Base-by-base conservation (phyloP, 2,113 vertebrate species). In the Sula dactylatra region DNA sequence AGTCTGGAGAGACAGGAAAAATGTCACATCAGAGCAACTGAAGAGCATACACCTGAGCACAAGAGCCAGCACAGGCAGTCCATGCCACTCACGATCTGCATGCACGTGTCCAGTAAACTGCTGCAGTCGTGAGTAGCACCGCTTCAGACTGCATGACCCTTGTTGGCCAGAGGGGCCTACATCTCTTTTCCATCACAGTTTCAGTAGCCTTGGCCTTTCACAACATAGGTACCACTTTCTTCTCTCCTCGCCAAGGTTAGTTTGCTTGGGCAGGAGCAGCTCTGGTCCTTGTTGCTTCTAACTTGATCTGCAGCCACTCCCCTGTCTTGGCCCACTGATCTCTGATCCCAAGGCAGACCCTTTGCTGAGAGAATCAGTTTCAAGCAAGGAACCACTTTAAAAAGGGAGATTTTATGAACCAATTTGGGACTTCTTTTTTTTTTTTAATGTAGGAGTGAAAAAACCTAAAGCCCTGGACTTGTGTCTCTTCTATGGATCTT, bases 71-170 rank as follows among this genome's bases (percentile, higher is more conserved):
- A 16, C 31, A 40, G 34, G 16, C 31, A 61, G 47, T 9, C n/a
- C 32, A 1, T 7, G n/a, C 4, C 70, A 24, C 16, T 34, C 16
- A 0, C 3, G 11, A 17, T 7, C 34, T 22, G 4, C 4, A 3
- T 4, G 24, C 16, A 14, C 2, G 0, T 6, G 6, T 18, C 31
- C 0, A 0, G 11, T 20, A 36, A 54, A 11, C 29, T 26, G 49
- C 72, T 45, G 78, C 49, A 38, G n/a, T 7, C 0, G 0, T 38
- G 42, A 56, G 50, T 0, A 20, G 50, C 3, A 0, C 17, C 17
- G 13, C 25, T 13, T 38, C 0, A 1, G 54, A 24, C 52, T 10
- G 7, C 2, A 1, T n/a, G 15, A 18, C 27, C 17, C 11, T 7
- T 22, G 19, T 1, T 74, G 32, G 24, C 21, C 25, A 17, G 3